phyloP scores from a whole-genome alignment of 2,113 vertebrate species.

The Raja brachyura region DNA sequence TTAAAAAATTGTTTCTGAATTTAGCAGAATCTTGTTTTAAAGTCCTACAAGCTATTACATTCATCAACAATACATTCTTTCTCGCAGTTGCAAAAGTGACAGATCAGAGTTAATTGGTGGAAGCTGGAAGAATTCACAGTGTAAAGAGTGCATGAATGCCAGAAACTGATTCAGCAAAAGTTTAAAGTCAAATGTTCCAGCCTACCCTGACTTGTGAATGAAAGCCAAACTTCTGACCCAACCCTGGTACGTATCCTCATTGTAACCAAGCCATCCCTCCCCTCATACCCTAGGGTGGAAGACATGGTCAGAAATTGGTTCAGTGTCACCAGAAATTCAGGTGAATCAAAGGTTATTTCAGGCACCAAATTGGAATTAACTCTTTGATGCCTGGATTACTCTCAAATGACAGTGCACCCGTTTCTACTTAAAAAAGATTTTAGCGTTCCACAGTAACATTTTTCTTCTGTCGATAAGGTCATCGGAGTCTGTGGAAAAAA shows the following conservation, averaged over 20 bases:
- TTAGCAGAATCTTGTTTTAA: neutral
- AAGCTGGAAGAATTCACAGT: neutral
- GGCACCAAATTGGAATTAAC: neutral
- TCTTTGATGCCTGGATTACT: neutral
- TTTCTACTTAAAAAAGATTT: neutral
- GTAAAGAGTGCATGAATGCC: neutral
- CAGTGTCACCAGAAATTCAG: neutral
- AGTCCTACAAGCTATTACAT: neutral
- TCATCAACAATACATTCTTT: neutral
- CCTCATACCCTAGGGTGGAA: neutral
- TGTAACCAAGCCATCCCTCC: neutral
- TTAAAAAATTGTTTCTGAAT: no score
- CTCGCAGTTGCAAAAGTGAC: neutral
- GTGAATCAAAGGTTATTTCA: neutral
- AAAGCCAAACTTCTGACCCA: neutral
- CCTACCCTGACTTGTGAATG: neutral
- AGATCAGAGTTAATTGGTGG: neutral
- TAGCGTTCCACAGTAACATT: neutral
- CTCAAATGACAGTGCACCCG: neutral
- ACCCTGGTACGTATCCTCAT: neutral
- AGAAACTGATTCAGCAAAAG: neutral
- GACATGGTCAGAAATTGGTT: neutral
- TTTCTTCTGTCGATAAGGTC: neutral
- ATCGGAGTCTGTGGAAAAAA: neutral
- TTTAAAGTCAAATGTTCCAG: neutral